These are phyloP conservation scores for Psilopogon haemacephalus DNA, from an alignment of 2,113 vertebrate species.

Conservation along the genomic window DNA sequence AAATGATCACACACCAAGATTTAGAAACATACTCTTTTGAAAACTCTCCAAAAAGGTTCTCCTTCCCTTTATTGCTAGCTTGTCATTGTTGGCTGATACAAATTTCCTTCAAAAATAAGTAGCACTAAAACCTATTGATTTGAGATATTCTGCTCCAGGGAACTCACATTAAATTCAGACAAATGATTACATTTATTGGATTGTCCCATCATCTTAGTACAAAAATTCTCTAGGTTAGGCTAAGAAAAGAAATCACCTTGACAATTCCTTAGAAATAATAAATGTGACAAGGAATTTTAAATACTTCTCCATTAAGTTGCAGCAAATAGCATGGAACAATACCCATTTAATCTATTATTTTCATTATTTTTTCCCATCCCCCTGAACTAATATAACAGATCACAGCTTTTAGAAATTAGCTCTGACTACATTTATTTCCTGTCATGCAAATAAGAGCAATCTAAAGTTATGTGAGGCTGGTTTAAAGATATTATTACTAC, in stretches of 20 bases:
- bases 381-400: not conserved
- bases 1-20: not conserved
- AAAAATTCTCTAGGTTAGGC: not conserved
- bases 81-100: not conserved
- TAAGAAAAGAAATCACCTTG: constrained; percentile 17
- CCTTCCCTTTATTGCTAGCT: constrained; percentile 22
- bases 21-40: constrained; percentile 11
- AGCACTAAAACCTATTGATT: constrained; percentile 49
- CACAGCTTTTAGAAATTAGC: not conserved
- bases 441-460: not conserved
- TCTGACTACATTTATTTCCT: not conserved
- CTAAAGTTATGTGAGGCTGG: not conserved
- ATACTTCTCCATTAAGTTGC: not conserved
- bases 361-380: not conserved
- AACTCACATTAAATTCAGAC: constrained; percentile 20
- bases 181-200: constrained; percentile 19
- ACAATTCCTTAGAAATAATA: not conserved
- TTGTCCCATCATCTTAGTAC: not conserved
- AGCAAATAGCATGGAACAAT: not conserved
- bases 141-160: not conserved
- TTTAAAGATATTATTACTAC: not conserved
- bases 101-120: constrained; percentile 33
- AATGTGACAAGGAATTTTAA: not conserved
- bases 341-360: not conserved
- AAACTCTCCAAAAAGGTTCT: constrained; percentile 50